These are phyloP conservation scores for Drosophila kuntzei DNA, from an alignment of 2,888 invertebrate species.

Conservation along the genomic window DNA sequence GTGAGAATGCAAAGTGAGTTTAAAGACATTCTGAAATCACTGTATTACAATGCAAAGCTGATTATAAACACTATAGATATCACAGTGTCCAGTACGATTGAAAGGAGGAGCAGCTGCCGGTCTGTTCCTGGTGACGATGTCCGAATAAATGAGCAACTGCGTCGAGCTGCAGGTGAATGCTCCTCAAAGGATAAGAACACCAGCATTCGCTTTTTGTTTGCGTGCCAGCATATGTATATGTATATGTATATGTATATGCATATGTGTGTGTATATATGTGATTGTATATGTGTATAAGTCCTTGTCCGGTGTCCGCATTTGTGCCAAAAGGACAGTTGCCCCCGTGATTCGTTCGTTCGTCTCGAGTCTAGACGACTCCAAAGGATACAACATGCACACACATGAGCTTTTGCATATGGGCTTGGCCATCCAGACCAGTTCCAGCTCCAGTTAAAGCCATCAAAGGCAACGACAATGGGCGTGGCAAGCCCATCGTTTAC, in stretches of 20 bases:
- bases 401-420: conserved; percentile 65
- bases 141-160: conserved; percentile 61
- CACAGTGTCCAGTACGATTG: background rate
- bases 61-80: conserved; percentile 1
- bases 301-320: conserved; percentile 29
- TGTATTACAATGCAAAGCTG: conserved; percentile 1
- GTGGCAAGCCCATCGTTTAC: conserved; percentile 35
- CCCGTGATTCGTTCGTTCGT: conserved; percentile 69
- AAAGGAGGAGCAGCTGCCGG: conserved; percentile 23
- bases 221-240: conserved; percentile 45
- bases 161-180: conserved; percentile 35
- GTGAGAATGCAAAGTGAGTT: conserved; percentile 26
- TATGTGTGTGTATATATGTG: background rate
- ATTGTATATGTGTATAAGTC: conserved; percentile 4
- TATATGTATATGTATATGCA: background rate
- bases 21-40: conserved; percentile 38
- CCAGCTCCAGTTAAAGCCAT: background rate
- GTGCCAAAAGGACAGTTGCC: conserved; percentile 60
- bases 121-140: conserved; percentile 40
- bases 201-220: conserved; percentile 59
- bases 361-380: conserved; percentile 69
- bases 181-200: conserved; percentile 44
- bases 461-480: conserved; percentile 30
- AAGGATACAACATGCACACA: conserved; percentile 52
- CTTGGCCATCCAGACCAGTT: conserved; percentile 40